Evolutionary conservation across 64 coral and sea anemone species (phyloP).

Genomic region (Pachyseris speciosa): DNA sequence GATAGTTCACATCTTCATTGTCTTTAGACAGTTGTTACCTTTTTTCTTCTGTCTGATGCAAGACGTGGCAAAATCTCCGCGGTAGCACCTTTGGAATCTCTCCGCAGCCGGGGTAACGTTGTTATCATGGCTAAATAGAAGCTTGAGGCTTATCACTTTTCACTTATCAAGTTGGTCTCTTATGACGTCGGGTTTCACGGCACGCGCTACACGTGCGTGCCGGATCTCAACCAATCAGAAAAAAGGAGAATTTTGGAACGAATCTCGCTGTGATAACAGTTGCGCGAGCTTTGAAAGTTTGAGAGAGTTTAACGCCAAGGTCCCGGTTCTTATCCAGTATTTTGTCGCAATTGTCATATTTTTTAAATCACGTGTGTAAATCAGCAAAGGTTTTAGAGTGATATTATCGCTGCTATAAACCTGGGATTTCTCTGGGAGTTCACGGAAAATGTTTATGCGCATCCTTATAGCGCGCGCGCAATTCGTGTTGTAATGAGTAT

Average conservation of each 20-base stretch:
- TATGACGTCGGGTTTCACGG: background rate
- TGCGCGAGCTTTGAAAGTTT: background rate
- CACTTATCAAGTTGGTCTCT: too few relatives aligned
- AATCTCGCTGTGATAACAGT: background rate
- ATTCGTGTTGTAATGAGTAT: too few relatives aligned
- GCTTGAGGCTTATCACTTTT: too few relatives aligned
- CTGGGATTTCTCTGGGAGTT: too few relatives aligned
- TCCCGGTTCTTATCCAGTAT: background rate
- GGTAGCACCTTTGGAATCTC: background rate
- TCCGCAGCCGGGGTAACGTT: background rate
- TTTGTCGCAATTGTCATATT: too few relatives aligned
- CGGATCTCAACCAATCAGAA: background rate
- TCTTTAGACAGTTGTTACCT: too few relatives aligned
- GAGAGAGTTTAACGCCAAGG: background rate
- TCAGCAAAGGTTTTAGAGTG: too few relatives aligned
- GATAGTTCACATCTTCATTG: too few relatives aligned
- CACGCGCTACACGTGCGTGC: background rate
- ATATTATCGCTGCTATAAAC: too few relatives aligned
- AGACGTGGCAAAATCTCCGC: background rate
- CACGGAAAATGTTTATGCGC: too few relatives aligned
- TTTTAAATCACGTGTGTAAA: too few relatives aligned
- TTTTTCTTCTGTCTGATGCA: slow-evolving; percentile 28
- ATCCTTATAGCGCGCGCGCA: too few relatives aligned
- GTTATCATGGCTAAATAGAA: background rate
- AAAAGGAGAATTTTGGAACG: background rate